Conservation (phyloP, 2,888 invertebrate genomes). For the Hermaeophaga mercurialis region DNA sequence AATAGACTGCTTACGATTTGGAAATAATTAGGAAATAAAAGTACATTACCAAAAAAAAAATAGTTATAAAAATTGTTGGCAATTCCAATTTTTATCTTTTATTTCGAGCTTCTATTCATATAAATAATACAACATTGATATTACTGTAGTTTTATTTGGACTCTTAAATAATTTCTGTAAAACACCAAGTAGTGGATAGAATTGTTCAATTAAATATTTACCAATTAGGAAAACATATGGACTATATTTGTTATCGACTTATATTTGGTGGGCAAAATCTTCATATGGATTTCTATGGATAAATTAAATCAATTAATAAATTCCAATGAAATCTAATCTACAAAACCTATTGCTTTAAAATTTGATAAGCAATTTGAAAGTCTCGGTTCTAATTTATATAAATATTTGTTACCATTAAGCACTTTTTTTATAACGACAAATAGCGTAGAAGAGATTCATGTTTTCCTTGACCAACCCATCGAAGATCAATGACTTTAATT, state of each 20-base stretch:
- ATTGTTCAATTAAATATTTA: slow-evolving; percentile 5
- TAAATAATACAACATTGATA: background rate
- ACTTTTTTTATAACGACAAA: slow-evolving; percentile 27
- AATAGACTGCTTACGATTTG: too few relatives aligned
- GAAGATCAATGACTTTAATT: slow-evolving; percentile 56
- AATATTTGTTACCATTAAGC: slow-evolving; percentile 27
- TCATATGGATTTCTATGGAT: slow-evolving; percentile 30
- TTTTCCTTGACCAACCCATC: slow-evolving; percentile 57
- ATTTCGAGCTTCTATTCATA: too few relatives aligned
- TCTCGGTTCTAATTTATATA: too few relatives aligned
- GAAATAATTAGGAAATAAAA: too few relatives aligned
- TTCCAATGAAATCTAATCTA: too few relatives aligned
- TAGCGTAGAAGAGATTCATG: slow-evolving; percentile 54
- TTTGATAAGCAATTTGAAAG: too few relatives aligned
- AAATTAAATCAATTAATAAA: too few relatives aligned
- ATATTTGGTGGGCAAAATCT: slow-evolving; percentile 28
- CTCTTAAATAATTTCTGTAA: background rate
- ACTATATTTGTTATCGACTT: slow-evolving; percentile 33
- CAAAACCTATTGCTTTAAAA: too few relatives aligned
- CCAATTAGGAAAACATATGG: slow-evolving; percentile 29
- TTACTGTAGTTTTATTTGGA: slow-evolving; percentile 1
- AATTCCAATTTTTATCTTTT: too few relatives aligned
- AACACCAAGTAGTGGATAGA: background rate
- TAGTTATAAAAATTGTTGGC: too few relatives aligned
- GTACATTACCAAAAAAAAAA: too few relatives aligned